Evolutionary conservation across 2,113 vertebrate genomes (phyloP).

Genomic region (Cricetomys ansorgei): DNA sequence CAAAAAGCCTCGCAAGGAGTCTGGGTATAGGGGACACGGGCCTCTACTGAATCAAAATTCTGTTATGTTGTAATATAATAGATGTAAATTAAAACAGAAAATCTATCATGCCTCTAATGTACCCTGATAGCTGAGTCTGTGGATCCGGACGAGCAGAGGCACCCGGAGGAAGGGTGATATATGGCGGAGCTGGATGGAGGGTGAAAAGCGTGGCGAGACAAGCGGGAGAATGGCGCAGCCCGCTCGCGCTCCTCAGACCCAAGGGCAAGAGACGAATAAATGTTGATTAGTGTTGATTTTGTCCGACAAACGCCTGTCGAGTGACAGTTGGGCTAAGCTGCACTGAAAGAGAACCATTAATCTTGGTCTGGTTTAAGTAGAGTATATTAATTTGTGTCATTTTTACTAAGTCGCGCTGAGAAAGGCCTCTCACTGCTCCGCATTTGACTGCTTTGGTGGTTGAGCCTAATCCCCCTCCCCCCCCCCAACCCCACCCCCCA

Average conservation of each 20-base stretch:
- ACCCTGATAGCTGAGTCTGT: conserved; percentile 91
- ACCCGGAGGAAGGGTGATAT: conserved; percentile 92
- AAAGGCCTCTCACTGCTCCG: conserved; percentile 93
- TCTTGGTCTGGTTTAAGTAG: conserved; percentile 99
- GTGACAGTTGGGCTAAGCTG: conserved; percentile 99
- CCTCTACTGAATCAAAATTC: conserved; percentile 87
- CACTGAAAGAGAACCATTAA: conserved; percentile 98
- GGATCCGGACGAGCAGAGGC: conserved; percentile 88
- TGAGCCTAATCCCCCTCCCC: conserved; percentile 71
- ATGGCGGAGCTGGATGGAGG: conserved; percentile 96
- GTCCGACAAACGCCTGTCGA: conserved; percentile 95
- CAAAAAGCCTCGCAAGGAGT: conserved; percentile 82
- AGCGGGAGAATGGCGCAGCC: conserved; percentile 87
- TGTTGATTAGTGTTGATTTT: conserved; percentile 99
- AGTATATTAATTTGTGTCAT: conserved; percentile 99
- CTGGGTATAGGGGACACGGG: conserved; percentile 81
- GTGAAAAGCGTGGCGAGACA: conserved; percentile 96
- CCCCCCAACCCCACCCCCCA: conserved; percentile 69
- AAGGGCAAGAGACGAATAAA: conserved; percentile 99
- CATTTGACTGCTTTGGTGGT: conserved; percentile 89
- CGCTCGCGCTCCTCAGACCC: conserved; percentile 92
- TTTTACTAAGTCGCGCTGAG: conserved; percentile 96
- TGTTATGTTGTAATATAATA: conserved; percentile 93
- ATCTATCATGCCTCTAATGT: conserved; percentile 98
- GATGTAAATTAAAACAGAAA: conserved; percentile 99